These are phyloP conservation scores for Propithecus deckenii DNA, from an alignment of 2,797 vertebrate species.

Conservation along the genomic window DNA sequence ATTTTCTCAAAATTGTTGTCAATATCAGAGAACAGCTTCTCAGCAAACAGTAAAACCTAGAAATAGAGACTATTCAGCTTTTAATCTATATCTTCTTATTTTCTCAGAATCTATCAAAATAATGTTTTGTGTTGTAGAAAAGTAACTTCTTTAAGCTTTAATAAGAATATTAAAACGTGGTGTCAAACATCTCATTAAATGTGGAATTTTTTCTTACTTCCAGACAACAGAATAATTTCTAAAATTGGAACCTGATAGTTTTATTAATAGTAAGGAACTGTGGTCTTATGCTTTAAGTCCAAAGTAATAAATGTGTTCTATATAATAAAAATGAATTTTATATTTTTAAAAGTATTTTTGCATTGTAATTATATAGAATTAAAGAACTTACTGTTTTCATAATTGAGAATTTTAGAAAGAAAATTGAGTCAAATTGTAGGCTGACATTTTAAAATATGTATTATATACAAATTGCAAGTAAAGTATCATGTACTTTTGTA, in stretches of 20 bases:
- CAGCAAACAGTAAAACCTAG: background rate
- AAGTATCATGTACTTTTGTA: slow-evolving; percentile 42
- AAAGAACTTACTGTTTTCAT: slow-evolving; percentile 58
- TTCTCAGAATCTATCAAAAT: slow-evolving; percentile 58
- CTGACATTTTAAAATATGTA: slow-evolving; percentile 67
- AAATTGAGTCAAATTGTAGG: slow-evolving; percentile 69
- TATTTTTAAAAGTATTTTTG: slow-evolving; percentile 60
- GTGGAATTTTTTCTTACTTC: slow-evolving; percentile 37
- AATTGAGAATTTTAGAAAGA: slow-evolving; percentile 68
- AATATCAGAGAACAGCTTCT: background rate
- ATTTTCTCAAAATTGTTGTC: slow-evolving; percentile 11
- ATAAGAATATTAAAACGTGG: slow-evolving; percentile 42
- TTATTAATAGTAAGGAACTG: slow-evolving; percentile 32
- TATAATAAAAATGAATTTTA: slow-evolving; percentile 55
- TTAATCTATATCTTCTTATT: slow-evolving; percentile 44
- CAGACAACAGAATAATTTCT: slow-evolving; percentile 52
- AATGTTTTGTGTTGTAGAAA: slow-evolving; percentile 14
- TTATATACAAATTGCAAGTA: slow-evolving; percentile 55
- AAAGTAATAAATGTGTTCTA: slow-evolving; percentile 21
- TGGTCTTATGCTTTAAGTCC: slow-evolving; percentile 40
- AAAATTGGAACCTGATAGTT: slow-evolving; percentile 58
- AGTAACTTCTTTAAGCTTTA: slow-evolving; percentile 38
- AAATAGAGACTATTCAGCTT: background rate
- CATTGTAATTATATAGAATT: slow-evolving; percentile 76
- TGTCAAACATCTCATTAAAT: slow-evolving; percentile 61